Percentiles rank a stretch among this genome's conserved stretches.
phyloP scores from a whole-genome alignment of 2,113 vertebrate species.

The Oncorhynchus tshawytscha region DNA sequence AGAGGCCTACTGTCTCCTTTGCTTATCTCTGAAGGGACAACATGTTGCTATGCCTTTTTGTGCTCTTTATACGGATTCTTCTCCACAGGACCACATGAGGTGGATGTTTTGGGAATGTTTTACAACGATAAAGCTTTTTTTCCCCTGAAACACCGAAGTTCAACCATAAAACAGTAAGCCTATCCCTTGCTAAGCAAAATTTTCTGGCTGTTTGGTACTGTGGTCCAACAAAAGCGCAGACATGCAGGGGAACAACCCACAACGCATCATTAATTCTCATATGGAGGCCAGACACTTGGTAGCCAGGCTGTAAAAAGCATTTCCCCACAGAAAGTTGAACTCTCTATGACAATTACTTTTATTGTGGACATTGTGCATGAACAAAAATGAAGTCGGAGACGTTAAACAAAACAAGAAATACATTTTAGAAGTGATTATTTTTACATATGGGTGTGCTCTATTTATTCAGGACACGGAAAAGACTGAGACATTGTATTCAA shows the following conservation, averaged over 20 bases:
- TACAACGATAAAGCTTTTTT: not conserved
- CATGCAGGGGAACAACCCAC: constrained; percentile 32
- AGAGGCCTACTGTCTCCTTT: too few relatives aligned
- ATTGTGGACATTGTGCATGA: constrained; percentile 30
- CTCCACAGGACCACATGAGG: not conserved
- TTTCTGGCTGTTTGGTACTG: constrained; percentile 28
- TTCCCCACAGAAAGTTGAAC: constrained; percentile 31
- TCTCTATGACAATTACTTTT: constrained; percentile 34
- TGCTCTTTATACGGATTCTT: not conserved
- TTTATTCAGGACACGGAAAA: constrained; percentile 40
- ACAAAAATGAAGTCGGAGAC: constrained; percentile 19
- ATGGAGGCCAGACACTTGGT: constrained; percentile 46
- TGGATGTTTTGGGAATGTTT: not conserved
- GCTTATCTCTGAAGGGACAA: too few relatives aligned
- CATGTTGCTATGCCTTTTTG: too few relatives aligned
- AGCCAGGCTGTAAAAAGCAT: constrained; percentile 20
- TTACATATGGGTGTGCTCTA: constrained; percentile 31
- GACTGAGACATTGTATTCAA: constrained; percentile 27
- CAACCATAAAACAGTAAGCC: constrained; percentile 4
- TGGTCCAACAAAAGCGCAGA: constrained; percentile 42
- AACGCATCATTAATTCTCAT: constrained; percentile 54
- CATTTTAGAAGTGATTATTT: constrained; percentile 43
- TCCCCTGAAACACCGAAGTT: not conserved
- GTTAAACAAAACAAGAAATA: constrained; percentile 21
- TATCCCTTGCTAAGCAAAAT: constrained; percentile 25